Evolutionary conservation across 2,113 vertebrate genomes (phyloP).

Genomic region (Naja naja): DNA sequence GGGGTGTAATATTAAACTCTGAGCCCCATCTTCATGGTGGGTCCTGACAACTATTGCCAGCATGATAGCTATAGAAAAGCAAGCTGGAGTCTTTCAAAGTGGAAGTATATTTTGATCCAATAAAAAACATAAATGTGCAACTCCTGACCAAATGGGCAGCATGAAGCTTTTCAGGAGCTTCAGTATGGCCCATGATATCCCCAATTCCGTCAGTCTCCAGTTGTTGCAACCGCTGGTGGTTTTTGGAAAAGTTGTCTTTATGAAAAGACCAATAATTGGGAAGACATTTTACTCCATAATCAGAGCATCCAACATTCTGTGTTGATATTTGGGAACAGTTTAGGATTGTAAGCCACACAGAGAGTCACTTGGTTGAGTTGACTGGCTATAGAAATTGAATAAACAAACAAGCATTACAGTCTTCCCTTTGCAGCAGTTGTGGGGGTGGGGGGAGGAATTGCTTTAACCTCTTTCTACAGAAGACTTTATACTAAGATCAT

Average conservation of each 20-base stretch:
- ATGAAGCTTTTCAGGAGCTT: background rate
- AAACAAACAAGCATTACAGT: background rate
- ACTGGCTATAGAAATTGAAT: background rate
- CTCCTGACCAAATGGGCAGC: too few species aligned
- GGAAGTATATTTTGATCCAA: background rate
- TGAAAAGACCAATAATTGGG: background rate
- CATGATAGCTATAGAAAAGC: background rate
- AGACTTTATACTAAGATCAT: background rate
- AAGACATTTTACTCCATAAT: background rate
- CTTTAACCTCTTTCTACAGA: background rate
- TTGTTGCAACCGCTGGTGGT: background rate
- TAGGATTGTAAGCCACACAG: background rate
- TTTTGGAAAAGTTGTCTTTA: background rate
- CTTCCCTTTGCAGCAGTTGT: background rate
- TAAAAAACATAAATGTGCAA: background rate
- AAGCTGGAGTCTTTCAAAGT: background rate
- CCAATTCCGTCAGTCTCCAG: background rate
- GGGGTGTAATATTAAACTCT: too few species aligned
- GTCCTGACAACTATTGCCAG: too few species aligned
- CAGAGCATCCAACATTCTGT: background rate
- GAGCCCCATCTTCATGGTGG: background rate
- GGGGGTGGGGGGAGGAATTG: background rate
- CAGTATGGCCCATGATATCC: background rate
- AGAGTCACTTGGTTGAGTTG: background rate
- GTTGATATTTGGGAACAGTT: background rate